Evolutionary conservation across 2,888 invertebrate genomes (phyloP).

Genomic region (Cosmia pyralina): DNA sequence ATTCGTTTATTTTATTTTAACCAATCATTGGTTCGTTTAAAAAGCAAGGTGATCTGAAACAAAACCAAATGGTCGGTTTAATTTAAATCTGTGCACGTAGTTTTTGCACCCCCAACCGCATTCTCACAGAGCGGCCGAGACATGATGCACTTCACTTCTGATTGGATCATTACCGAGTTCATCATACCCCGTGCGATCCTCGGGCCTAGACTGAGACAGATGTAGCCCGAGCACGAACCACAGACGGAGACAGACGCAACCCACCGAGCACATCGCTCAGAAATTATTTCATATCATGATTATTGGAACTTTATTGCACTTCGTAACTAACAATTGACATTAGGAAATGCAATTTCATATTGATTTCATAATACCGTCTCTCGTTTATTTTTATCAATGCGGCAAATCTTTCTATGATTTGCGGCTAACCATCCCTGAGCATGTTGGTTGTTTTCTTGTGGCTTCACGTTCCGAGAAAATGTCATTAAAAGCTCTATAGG

Average conservation of each 20-base stretch:
- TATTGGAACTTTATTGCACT: conserved; percentile 91
- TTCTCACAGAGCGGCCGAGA: conserved; percentile 88
- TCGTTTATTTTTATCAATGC: conserved; percentile 89
- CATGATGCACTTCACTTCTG: conserved; percentile 90
- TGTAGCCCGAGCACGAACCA: conserved; percentile 59
- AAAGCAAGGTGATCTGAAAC: conserved; percentile 78
- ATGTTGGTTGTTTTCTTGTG: conserved; percentile 86
- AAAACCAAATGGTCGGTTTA: conserved; percentile 87
- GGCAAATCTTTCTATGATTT: conserved; percentile 90
- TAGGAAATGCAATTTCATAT: conserved; percentile 91
- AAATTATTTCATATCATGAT: conserved; percentile 90
- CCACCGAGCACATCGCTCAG: conserved; percentile 84
- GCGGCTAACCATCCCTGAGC: conserved; percentile 85
- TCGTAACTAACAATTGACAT: conserved; percentile 91
- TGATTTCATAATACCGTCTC: conserved; percentile 88
- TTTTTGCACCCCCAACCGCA: conserved; percentile 90
- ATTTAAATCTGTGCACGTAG: conserved; percentile 88
- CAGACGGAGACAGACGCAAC: conserved; percentile 73
- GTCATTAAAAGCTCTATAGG: conserved; percentile 89
- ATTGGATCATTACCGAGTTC: conserved; percentile 91
- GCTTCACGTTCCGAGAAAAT: conserved; percentile 85
- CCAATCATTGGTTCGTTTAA: conserved; percentile 62
- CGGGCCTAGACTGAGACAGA: conserved; percentile 82
- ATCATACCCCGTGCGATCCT: conserved; percentile 89
- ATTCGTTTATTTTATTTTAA: conserved; percentile 49